Evolutionary conservation across 2,888 invertebrate genomes (phyloP).

Genomic region (Molorchus minor): DNA sequence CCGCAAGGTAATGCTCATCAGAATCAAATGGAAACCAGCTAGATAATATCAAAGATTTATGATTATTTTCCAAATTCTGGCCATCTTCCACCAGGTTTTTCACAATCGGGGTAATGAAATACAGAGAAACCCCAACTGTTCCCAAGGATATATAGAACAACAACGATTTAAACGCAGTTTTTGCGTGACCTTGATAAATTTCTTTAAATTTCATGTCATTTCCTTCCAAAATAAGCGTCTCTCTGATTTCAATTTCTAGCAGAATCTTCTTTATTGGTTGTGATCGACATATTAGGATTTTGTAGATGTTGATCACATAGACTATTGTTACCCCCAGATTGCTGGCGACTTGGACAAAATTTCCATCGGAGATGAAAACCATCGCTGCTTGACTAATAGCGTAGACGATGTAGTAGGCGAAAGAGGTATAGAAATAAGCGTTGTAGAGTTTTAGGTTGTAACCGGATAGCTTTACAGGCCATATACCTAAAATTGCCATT

Average conservation of each 20-base stretch:
- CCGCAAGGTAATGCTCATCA: slow-evolving; percentile 34
- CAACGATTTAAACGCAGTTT: slow-evolving; percentile 21
- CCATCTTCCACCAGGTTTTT: slow-evolving; percentile 30
- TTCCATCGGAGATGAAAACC: slow-evolving; percentile 2
- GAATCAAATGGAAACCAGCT: slow-evolving; percentile 43
- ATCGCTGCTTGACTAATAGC: slow-evolving; percentile 11
- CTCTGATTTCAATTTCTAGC: slow-evolving; percentile 21
- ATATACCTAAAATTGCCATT: slow-evolving; percentile 15
- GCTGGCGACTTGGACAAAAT: slow-evolving; percentile 14
- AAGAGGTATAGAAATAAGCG: slow-evolving; percentile 16
- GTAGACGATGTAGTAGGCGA: slow-evolving; percentile 18
- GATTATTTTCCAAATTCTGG: slow-evolving; percentile 27
- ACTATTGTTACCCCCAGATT: slow-evolving; percentile 22
- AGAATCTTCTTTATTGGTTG: slow-evolving; percentile 8
- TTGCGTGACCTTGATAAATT: slow-evolving; percentile 35
- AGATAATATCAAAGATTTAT: slow-evolving; percentile 38
- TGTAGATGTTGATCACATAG: slow-evolving; percentile 27
- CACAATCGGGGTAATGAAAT: slow-evolving; percentile 35
- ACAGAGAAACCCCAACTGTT: slow-evolving; percentile 30
- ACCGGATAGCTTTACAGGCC: slow-evolving; percentile 15
- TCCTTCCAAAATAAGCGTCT: slow-evolving; percentile 33
- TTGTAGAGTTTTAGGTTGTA: slow-evolving; percentile 18
- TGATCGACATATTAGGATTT: slow-evolving; percentile 21
- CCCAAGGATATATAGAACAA: slow-evolving; percentile 36
- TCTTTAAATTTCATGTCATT: slow-evolving; percentile 31